Percentiles rank a stretch among this genome's conserved stretches.
These are phyloP conservation scores for Drosophila fungiperda DNA, from an alignment of 2,888 invertebrate species.

Conservation along the genomic window DNA sequence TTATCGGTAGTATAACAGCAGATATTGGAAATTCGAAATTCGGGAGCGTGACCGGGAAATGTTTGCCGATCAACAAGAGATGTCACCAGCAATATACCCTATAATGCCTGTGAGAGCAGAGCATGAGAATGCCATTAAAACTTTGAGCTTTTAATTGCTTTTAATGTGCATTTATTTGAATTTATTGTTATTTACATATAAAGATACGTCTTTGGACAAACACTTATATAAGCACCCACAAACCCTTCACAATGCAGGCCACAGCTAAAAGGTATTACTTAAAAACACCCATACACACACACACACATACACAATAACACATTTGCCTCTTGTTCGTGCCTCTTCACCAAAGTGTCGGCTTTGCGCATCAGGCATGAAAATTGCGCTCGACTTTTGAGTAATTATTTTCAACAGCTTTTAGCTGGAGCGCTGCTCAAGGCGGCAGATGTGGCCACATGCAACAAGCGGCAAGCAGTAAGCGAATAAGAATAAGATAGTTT, in stretches of 20 bases:
- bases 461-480: constrained; percentile 26
- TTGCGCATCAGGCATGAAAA: constrained; percentile 32
- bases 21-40: background rate
- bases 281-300: background rate
- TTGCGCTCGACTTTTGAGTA: constrained; percentile 60
- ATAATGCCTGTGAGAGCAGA: background rate
- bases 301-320: background rate
- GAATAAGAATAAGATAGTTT: constrained; percentile 19
- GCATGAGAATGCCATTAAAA: background rate
- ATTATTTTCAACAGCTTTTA: constrained; percentile 74
- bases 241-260: constrained; percentile 13
- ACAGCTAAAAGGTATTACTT: constrained; percentile 9
- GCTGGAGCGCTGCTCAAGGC: constrained; percentile 56
- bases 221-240: constrained; percentile 1
- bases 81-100: background rate
- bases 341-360: constrained; percentile 11
- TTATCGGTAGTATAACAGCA: background rate
- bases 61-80: background rate
- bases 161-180: constrained; percentile 1
- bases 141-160: background rate
- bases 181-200: constrained; percentile 1
- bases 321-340: constrained; percentile 14
- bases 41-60: background rate
- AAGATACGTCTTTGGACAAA: background rate
- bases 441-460: constrained; percentile 26